Evolutionary conservation across 1,140 invertebrate species (phyloP).

Genomic region (Melitaea cinxia): DNA sequence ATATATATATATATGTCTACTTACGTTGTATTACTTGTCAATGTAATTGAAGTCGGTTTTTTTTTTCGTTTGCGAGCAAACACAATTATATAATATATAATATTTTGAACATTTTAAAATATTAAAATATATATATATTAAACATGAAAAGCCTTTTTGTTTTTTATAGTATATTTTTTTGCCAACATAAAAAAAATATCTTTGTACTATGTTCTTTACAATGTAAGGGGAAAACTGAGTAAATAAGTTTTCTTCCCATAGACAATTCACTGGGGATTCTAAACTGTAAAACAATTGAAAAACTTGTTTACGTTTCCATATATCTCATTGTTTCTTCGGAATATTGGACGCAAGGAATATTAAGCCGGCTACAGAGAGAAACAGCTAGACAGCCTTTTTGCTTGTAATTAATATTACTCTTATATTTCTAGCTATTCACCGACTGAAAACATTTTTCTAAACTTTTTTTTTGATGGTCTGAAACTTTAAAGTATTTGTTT

Average conservation of each 20-base stretch:
- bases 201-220: too few relatives aligned
- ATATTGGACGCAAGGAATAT: background rate
- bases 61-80: too few relatives aligned
- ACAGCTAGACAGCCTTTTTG: background rate
- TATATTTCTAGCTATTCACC: background rate
- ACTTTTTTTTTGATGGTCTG: background rate
- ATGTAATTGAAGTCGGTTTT: too few relatives aligned
- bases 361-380: slow-evolving; percentile 1
- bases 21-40: too few relatives aligned
- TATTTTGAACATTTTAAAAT: too few relatives aligned
- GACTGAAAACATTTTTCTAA: slow-evolving; percentile 1
- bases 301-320: background rate
- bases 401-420: background rate
- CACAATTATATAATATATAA: too few relatives aligned
- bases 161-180: too few relatives aligned
- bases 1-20: too few relatives aligned
- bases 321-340: background rate
- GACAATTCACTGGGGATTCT: background rate
- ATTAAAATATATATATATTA: too few relatives aligned
- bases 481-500: background rate
- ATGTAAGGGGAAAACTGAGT: background rate
- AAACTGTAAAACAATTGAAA: background rate
- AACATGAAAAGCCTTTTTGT: too few relatives aligned
- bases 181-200: too few relatives aligned
- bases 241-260: slow-evolving; percentile 5